Evolutionary conservation across 2,797 vertebrate species (phyloP).

Genomic region (Dromococcyx pavoninus): DNA sequence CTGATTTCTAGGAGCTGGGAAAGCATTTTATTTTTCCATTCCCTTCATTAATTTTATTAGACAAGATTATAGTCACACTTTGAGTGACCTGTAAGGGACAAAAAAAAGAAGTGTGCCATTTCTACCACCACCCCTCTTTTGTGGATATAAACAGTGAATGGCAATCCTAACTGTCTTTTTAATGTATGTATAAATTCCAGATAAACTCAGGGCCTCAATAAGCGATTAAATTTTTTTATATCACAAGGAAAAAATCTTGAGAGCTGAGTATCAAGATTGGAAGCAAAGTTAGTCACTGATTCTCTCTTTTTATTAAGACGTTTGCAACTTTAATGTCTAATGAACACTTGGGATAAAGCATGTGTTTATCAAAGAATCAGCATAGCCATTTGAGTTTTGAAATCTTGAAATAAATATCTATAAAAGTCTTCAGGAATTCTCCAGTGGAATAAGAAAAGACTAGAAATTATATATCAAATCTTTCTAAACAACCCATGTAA

Average conservation of each 20-base stretch:
- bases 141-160: neutral
- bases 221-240: neutral
- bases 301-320: neutral
- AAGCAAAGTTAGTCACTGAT: neutral
- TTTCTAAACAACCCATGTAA: constrained; percentile 50
- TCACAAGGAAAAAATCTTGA: neutral
- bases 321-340: constrained; percentile 37
- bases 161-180: neutral
- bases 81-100: neutral
- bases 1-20: neutral
- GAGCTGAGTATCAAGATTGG: neutral
- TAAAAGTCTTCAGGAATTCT: constrained; percentile 29
- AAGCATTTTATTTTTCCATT: neutral
- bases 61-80: neutral
- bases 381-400: neutral
- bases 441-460: constrained; percentile 36
- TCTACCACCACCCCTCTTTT: neutral
- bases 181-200: neutral
- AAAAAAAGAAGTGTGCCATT: neutral
- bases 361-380: constrained; percentile 24
- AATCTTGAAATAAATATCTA: constrained; percentile 45
- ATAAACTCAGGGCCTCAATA: neutral
- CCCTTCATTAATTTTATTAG: neutral
- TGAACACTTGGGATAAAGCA: constrained; percentile 26
- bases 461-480: constrained; percentile 26